Evolutionary conservation across 1,140 invertebrate genomes (phyloP), one percentile per base, ranked within the genome.

Genomic region (Zaprionus lachaisei): DNA sequence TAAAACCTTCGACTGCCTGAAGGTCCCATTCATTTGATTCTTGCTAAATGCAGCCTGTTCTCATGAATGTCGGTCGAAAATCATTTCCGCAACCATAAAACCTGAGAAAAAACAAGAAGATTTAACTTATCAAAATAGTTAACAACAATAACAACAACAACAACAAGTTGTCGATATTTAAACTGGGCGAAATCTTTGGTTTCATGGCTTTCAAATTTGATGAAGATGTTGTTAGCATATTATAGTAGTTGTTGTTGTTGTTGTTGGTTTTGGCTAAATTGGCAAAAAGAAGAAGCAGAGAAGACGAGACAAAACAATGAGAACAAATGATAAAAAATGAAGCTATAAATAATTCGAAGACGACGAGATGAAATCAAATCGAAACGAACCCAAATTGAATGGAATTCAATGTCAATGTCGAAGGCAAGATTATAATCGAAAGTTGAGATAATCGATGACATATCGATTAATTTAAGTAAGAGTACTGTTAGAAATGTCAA

Each of bases 51-150:
- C 26, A 28, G 26, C 26, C 31, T 34, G 55, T 73, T 60, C 56
- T 69, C 49, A 64, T 77, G 72, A 76, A 66, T 76, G 75, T 31
- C 61, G 41, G 11, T 61, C 11, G 28, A 57, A 76, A 67, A 78
- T 78, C 71, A 72, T 79, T 87, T 87, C 83, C 83, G 83, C 74
- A 81, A 76, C 70, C 66, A 87, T 86, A 83, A 83, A 84, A 72
- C 24, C 12, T 22, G 15, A 67, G 28, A 54, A 60, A 67, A 56
- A 62, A 31, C 17, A 54, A 51, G 9, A 51, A 20, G 1, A 22
- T 11, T 61, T 49, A 28, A 72, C 68, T 69, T 72, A 76, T 56
- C 38, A 60, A 63, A 41, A 41, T 37, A 69, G 51, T 55, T 22
- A 61, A n/a, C 24, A 20, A 66, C 11, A 17, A n/a, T 4, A 28